Evolutionary conservation across 2,888 invertebrate genomes (phyloP).

Genomic region (Melolontha melolontha): DNA sequence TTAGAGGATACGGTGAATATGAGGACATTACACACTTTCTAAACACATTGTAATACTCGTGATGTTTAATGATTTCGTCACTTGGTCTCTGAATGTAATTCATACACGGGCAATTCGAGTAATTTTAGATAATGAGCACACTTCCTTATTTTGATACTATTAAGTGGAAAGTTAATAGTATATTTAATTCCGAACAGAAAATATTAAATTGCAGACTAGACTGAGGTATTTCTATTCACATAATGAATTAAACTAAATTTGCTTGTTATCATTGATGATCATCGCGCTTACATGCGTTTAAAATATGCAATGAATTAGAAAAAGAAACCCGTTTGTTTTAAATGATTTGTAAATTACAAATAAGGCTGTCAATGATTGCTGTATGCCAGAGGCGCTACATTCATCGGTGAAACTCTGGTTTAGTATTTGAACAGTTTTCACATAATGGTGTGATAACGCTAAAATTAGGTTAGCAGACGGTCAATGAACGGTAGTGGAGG

Average conservation of each 20-base stretch:
- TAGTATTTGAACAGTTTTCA: too few relatives aligned
- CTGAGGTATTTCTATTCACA: slow-evolving; percentile 8
- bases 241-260: slow-evolving; percentile 4
- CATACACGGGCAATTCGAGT: slow-evolving; percentile 3
- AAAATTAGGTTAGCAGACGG: too few relatives aligned
- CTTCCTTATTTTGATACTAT: slow-evolving; percentile 32
- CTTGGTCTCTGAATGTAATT: slow-evolving; percentile 6
- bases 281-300: neutral
- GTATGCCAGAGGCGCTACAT: too few relatives aligned
- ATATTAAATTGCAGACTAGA: neutral
- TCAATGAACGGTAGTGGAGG: too few relatives aligned
- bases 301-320: too few relatives aligned
- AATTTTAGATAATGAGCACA: slow-evolving; percentile 24
- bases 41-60: slow-evolving; percentile 4
- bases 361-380: too few relatives aligned
- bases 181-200: slow-evolving; percentile 19
- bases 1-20: slow-evolving; percentile 1
- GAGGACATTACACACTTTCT: slow-evolving; percentile 7
- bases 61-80: slow-evolving; percentile 10
- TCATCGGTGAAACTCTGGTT: too few relatives aligned
- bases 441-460: too few relatives aligned
- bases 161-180: slow-evolving; percentile 32
- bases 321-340: too few relatives aligned
- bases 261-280: neutral
- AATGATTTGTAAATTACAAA: too few relatives aligned